A percentile compares a stretch with the other conserved stretches of the same genome.
These are phyloP conservation scores for Plecturocebus donacophilus DNA, from an alignment of 2,113 vertebrate genomes.

Conservation along the genomic window DNA sequence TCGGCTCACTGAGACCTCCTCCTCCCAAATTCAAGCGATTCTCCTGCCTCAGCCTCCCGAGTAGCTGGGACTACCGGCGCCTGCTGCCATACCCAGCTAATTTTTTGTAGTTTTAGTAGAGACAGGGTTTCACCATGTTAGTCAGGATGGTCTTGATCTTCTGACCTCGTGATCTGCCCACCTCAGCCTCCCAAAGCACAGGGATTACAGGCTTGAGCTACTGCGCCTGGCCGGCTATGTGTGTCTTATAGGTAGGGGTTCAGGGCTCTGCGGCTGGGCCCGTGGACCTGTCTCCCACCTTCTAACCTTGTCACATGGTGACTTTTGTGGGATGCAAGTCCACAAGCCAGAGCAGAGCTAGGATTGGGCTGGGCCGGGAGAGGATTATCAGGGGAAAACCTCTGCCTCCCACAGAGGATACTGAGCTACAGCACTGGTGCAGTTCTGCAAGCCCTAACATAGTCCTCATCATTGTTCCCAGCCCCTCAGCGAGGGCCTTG, in stretches of 20 bases:
- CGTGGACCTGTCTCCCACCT: not conserved
- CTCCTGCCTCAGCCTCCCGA: too few species aligned
- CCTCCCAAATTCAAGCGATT: too few species aligned
- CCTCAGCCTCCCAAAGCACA: too few species aligned
- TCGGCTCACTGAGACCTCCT: too few species aligned
- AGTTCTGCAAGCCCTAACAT: not conserved
- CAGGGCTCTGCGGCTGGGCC: not conserved
- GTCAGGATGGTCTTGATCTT: too few species aligned
- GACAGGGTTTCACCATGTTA: too few species aligned
- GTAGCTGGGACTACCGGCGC: too few species aligned
- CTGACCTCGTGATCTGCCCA: too few species aligned
- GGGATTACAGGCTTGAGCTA: too few species aligned
- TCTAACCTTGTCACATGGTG: not conserved
- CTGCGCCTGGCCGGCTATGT: not conserved
- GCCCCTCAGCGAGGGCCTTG: not conserved
- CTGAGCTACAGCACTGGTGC: not conserved
- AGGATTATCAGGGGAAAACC: not conserved
- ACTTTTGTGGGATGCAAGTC: not conserved
- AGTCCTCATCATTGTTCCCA: not conserved
- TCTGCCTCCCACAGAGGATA: not conserved
- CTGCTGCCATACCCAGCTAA: too few species aligned
- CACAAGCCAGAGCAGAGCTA: not conserved
- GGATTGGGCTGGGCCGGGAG: not conserved
- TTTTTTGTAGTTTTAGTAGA: too few species aligned
- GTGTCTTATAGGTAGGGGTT: not conserved